A percentile compares a stretch with the other conserved stretches of the same genome.
These are phyloP conservation scores for Albula glossodonta DNA, from an alignment of 2,113 vertebrate species.

Conservation along the genomic window DNA sequence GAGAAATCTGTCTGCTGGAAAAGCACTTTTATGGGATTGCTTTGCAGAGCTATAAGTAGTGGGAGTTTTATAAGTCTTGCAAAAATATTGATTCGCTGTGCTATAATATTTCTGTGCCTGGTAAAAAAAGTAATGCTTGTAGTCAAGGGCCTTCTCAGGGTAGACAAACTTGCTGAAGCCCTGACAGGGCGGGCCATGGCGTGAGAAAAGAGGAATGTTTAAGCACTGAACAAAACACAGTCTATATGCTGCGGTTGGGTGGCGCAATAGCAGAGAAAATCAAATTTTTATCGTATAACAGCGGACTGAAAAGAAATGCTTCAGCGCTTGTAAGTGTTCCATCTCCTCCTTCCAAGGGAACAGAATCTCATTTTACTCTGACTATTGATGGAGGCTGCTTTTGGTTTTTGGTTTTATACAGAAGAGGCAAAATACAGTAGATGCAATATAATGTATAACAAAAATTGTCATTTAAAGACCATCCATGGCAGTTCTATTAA, in stretches of 20 bases:
- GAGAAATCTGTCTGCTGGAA: conserved; percentile 8
- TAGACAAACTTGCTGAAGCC: not conserved
- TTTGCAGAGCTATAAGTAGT: not conserved
- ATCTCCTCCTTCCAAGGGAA: not conserved
- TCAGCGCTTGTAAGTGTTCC: not conserved
- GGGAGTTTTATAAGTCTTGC: not conserved
- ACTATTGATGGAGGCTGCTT: not conserved
- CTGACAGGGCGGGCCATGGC: not conserved
- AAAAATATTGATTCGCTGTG: not conserved
- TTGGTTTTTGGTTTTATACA: not conserved
- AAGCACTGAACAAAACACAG: not conserved
- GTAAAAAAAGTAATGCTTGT: not conserved
- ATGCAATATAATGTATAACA: not conserved
- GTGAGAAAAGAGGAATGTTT: not conserved
- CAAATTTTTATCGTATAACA: not conserved
- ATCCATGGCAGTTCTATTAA: not conserved
- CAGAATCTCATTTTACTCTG: not conserved
- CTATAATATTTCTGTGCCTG: not conserved
- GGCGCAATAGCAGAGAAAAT: not conserved
- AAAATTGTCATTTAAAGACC: not conserved
- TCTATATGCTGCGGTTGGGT: no score
- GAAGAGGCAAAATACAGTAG: not conserved
- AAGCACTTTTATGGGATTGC: conserved; percentile 1
- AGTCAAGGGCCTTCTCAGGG: not conserved
- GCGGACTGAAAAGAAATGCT: not conserved